Base-by-base conservation (phyloP, 2,888 invertebrate genomes). In the Ametastegia equiseti region DNA sequence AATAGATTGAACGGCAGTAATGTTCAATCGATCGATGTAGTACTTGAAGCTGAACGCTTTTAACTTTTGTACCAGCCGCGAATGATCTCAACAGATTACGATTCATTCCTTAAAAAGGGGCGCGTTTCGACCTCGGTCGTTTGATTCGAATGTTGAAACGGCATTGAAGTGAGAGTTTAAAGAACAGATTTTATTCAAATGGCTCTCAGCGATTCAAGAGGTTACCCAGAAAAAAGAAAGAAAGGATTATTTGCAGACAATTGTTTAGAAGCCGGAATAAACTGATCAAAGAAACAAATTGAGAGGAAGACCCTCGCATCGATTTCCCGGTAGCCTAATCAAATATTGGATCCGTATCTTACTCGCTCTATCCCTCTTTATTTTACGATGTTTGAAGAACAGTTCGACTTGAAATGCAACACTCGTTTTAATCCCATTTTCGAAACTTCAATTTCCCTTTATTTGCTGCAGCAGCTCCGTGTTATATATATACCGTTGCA, bases 171-270 rank as follows among this genome's bases (percentile, higher is more conserved):
- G 69, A 45, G n/a, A n/a, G 45, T 7, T 71, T 45, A 23, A 45
- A 23, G 45, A 45, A 71, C 19, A 45, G 69, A 45, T 71, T 71
- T 45, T 45, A 71, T 71, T 42, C 47, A 67, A 39, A 67, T 67
- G 39, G 23, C 65, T 33, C 65, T 67, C 39, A 39, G 23, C 69
- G 42, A 71, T 71, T 71, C 45, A 30, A 45, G 69, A 45, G 69
- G 45, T 71, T 42, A 23, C 27, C 27, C 69, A 45, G 47, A 27
- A 42, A 47, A n/a, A n/a, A n/a, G n/a, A n/a, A 71, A 15, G 33
- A 47, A 54, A 73, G 54, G n/a, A 50, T 73, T 71, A 54, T 73
- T 73, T 54, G 73, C 73, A 73, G 30, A 73, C 19, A 73, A 71
- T 71, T 71, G 45, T 71, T 71, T 71, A 71, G 71, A 27, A 23